Evolutionary conservation across 2,888 invertebrate species (phyloP).

Genomic region (Pocota personata): DNA sequence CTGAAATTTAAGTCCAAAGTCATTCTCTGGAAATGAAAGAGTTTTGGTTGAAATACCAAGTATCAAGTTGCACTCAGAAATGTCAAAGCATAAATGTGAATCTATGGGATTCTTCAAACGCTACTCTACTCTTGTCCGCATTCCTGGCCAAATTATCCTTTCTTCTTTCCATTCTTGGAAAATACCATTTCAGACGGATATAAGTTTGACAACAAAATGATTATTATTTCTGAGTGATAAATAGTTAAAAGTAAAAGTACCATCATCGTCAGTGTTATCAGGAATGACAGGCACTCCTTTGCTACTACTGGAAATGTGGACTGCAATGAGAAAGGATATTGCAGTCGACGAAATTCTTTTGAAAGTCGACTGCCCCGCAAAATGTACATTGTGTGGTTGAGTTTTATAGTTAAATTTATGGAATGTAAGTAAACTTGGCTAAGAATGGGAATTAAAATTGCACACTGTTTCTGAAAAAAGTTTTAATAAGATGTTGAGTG

Average conservation of each 20-base stretch:
- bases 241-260: conserved; percentile 13
- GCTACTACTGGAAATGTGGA: neutral
- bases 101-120: conserved; percentile 14
- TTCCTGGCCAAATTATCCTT: neutral
- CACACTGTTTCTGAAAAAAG: too few relatives aligned
- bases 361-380: conserved; percentile 1
- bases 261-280: neutral
- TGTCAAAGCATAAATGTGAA: conserved; percentile 42
- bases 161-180: neutral
- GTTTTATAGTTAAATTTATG: neutral
- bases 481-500: too few relatives aligned
- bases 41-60: neutral
- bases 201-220: conserved; percentile 17
- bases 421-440: neutral
- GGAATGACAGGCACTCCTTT: neutral
- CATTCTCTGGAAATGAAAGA: conserved; percentile 5
- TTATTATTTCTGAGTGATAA: conserved; percentile 14
- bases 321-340: neutral
- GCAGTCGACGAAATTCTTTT: neutral
- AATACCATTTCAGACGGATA: neutral
- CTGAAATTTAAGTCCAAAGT: conserved; percentile 28
- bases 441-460: neutral
- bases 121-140: neutral
- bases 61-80: conserved; percentile 14
- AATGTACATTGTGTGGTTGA: neutral